These are phyloP conservation scores for Drepana falcataria DNA, from an alignment of 2,888 invertebrate species.

Conservation along the genomic window DNA sequence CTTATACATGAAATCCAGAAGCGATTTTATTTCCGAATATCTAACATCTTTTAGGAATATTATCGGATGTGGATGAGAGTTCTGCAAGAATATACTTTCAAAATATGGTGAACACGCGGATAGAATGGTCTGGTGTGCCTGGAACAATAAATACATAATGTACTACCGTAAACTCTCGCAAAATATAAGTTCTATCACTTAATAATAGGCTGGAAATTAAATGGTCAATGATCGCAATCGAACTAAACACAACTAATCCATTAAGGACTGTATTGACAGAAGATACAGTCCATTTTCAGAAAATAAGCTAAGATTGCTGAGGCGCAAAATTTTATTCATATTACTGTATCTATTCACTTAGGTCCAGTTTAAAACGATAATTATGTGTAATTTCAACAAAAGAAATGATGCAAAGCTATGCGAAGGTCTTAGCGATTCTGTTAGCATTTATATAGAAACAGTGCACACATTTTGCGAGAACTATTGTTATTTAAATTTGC, in stretches of 20 bases:
- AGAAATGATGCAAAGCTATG: conserved; percentile 41
- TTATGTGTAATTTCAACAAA: conserved; percentile 36
- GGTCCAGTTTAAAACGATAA: conserved; percentile 22
- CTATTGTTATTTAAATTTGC: conserved; percentile 64
- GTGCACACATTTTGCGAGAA: conserved; percentile 41
- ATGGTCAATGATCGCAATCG: neutral
- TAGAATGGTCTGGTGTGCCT: conserved; percentile 95
- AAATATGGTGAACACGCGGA: conserved; percentile 97
- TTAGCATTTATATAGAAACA: conserved; percentile 42
- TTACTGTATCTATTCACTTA: neutral
- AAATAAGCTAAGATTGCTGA: neutral
- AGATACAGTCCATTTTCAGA: neutral
- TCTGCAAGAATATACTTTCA: conserved; percentile 93
- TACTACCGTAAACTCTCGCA: neutral
- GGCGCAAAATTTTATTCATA: neutral
- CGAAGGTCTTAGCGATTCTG: conserved; percentile 54
- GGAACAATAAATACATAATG: conserved; percentile 49
- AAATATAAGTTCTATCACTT: neutral
- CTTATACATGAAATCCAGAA: conserved; percentile 96
- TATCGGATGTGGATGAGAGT: conserved; percentile 93
- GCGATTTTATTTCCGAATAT: conserved; percentile 92
- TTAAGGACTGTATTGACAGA: neutral
- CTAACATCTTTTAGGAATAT: conserved; percentile 95
- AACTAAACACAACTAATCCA: neutral
- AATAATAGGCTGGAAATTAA: neutral